Conservation (phyloP, 2,797 vertebrate genomes). For the Silurus lanzhouensis region DNA sequence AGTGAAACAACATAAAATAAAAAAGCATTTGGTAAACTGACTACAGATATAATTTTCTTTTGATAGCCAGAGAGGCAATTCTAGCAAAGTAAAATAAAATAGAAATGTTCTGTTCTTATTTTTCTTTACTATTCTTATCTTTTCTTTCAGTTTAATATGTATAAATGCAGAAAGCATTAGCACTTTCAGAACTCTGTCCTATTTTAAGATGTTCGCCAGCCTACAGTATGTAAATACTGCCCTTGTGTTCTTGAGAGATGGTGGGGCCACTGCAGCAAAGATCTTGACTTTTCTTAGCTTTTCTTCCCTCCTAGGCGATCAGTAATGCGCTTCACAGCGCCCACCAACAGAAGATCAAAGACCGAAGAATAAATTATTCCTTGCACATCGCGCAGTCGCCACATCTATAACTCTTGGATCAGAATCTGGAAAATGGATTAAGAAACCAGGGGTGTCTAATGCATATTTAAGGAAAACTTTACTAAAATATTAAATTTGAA, state of each 20-base stretch:
- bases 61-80: not conserved
- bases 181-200: constrained; percentile 27
- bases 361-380: constrained; percentile 44
- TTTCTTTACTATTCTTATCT: not conserved
- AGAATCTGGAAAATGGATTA: constrained; percentile 27
- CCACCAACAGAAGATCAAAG: constrained; percentile 43
- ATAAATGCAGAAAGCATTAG: constrained; percentile 25
- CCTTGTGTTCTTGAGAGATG: constrained; percentile 39
- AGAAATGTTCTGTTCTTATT: too few species aligned
- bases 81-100: not conserved
- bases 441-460: constrained; percentile 14
- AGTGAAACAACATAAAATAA: not conserved
- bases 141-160: constrained; percentile 3
- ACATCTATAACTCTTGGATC: constrained; percentile 21
- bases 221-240: constrained; percentile 40
- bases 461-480: constrained; percentile 10
- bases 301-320: constrained; percentile 25
- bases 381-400: constrained; percentile 6
- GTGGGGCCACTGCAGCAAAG: constrained; percentile 26
- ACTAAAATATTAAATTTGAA: constrained; percentile 7
- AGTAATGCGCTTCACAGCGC: constrained; percentile 30
- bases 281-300: constrained; percentile 26
- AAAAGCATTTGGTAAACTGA: not conserved
- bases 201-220: constrained; percentile 33
- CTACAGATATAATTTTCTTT: not conserved